phyloP scores from a whole-genome alignment of 2,888 invertebrate species.

The Agriopis leucophaearia region DNA sequence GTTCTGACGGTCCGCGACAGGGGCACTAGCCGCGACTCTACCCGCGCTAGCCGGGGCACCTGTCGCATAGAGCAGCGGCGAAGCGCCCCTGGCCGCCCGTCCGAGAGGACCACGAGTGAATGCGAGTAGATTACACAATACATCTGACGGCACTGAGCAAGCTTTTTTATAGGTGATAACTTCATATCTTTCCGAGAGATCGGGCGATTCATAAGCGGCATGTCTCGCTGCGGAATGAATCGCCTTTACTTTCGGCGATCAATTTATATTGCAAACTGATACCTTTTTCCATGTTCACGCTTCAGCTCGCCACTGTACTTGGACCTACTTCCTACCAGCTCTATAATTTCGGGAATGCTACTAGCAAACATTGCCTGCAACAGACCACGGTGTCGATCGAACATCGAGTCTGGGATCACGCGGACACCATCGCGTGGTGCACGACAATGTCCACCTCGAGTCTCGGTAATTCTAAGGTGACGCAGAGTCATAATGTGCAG shows the following conservation, averaged over 20 bases:
- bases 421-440: conserved; percentile 84
- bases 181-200: conserved; percentile 75
- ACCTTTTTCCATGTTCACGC: conserved; percentile 99
- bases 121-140: conserved; percentile 87
- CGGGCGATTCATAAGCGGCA: conserved; percentile 70
- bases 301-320: conserved; percentile 99
- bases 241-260: conserved; percentile 80
- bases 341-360: conserved; percentile 99
- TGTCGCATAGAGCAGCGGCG: conserved; percentile 56
- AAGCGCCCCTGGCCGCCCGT: conserved; percentile 50
- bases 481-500: conserved; percentile 76
- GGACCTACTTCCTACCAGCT: conserved; percentile 99
- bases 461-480: conserved; percentile 80
- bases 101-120: conserved; percentile 65
- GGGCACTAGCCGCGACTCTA: conserved; percentile 60
- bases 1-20: conserved; percentile 54
- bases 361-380: conserved; percentile 99
- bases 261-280: conserved; percentile 86
- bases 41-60: conserved; percentile 32
- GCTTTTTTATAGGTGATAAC: conserved; percentile 82
- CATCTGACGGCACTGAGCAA: conserved; percentile 88
- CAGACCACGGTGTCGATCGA: conserved; percentile 87
- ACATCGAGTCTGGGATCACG: conserved; percentile 69
- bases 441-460: conserved; percentile 84
- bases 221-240: conserved; percentile 67